Conservation (phyloP, 2,888 invertebrate species). For the Xestia rhomboidea region DNA sequence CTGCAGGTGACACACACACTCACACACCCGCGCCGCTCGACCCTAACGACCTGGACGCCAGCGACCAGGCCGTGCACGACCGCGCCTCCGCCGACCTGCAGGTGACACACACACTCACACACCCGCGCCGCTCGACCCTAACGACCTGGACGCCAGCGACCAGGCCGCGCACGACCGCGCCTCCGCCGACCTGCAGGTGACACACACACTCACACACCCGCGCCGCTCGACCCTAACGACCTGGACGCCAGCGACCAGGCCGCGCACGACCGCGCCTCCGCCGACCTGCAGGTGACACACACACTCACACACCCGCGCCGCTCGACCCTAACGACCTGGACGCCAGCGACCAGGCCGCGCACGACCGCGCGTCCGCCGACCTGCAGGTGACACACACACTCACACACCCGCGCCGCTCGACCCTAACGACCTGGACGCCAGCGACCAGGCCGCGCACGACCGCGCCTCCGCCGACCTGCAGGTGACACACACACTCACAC, state of each 20-base stretch:
- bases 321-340: conserved; percentile 36
- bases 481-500: conserved; percentile 89
- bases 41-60: conserved; percentile 35
- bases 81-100: conserved; percentile 96
- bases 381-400: conserved; percentile 92
- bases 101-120: conserved; percentile 85
- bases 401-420: neutral
- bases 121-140: neutral
- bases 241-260: conserved; percentile 86
- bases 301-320: conserved; percentile 78
- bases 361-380: conserved; percentile 95
- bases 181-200: conserved; percentile 95
- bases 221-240: conserved; percentile 91
- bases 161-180: conserved; percentile 91
- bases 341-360: conserved; percentile 66
- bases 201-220: conserved; percentile 92
- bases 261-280: conserved; percentile 93
- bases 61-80: conserved; percentile 82
- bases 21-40: conserved; percentile 77
- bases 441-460: conserved; percentile 82
- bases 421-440: neutral
- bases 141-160: neutral
- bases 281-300: conserved; percentile 94
- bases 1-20: conserved; percentile 92
- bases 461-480: conserved; percentile 96